Percentiles rank a stretch among this genome's conserved stretches.
These are phyloP conservation scores for Unio delphinus DNA, from an alignment of 2,888 invertebrate genomes.

Conservation along the genomic window DNA sequence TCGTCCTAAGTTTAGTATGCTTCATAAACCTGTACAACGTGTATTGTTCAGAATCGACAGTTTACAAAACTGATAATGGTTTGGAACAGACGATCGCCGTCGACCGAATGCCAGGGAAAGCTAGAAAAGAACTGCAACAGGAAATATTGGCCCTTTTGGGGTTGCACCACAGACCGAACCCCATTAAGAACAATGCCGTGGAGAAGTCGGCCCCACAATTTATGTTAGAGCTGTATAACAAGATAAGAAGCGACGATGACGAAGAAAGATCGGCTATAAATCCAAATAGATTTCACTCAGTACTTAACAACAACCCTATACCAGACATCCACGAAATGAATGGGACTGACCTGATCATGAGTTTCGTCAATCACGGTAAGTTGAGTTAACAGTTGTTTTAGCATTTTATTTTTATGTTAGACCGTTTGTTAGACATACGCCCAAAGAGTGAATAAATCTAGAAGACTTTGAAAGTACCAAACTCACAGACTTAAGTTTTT, in stretches of 20 bases:
- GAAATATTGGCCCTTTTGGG: conserved; percentile 92
- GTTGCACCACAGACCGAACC: conserved; percentile 83
- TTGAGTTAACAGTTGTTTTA: not conserved
- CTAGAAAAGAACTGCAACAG: conserved; percentile 87
- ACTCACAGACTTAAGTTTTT: too few species aligned
- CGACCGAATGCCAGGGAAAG: conserved; percentile 81
- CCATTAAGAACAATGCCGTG: conserved; percentile 45
- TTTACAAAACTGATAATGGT: conserved; percentile 81
- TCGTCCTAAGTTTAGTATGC: too few species aligned
- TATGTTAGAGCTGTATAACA: conserved; percentile 89
- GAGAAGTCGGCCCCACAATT: conserved; percentile 82
- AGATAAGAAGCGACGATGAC: conserved; percentile 76
- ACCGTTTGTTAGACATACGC: too few species aligned
- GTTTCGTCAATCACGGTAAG: conserved; percentile 88
- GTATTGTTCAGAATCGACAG: too few species aligned
- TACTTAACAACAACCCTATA: conserved; percentile 46
- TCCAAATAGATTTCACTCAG: conserved; percentile 37
- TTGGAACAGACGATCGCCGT: conserved; percentile 83
- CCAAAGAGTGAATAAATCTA: too few species aligned
- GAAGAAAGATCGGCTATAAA: conserved; percentile 30
- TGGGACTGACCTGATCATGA: conserved; percentile 95
- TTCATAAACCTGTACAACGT: too few species aligned
- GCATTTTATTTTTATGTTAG: too few species aligned
- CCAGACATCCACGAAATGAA: conserved; percentile 79
- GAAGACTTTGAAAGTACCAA: too few species aligned